Conservation (phyloP, 2,888 invertebrate species). For the Laothoe populi region DNA sequence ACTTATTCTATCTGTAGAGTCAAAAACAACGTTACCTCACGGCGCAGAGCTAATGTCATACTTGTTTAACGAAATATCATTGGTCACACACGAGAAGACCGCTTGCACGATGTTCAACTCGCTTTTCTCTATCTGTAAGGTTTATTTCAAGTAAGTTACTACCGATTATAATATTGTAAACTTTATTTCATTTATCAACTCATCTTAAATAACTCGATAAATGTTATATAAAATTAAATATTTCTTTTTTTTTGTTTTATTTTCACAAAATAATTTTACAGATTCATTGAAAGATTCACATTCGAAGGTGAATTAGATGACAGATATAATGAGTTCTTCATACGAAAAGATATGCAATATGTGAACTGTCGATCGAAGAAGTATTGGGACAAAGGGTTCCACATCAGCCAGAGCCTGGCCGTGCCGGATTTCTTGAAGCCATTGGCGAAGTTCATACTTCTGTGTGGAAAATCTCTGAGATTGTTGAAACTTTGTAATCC, state of each 20-base stretch:
- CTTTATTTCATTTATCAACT: too few relatives aligned
- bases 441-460: constrained; percentile 86
- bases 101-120: constrained; percentile 84
- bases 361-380: constrained; percentile 86
- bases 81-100: constrained; percentile 83
- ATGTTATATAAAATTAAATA: too few relatives aligned
- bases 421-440: constrained; percentile 89
- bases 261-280: constrained; percentile 48
- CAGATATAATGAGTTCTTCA: constrained; percentile 93
- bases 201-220: too few relatives aligned
- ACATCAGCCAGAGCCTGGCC: constrained; percentile 75
- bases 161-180: too few relatives aligned
- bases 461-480: constrained; percentile 90
- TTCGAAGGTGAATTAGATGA: constrained; percentile 94
- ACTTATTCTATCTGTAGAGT: constrained; percentile 50
- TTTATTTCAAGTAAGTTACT: constrained; percentile 83
- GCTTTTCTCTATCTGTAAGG: constrained; percentile 81
- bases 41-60: constrained; percentile 87
- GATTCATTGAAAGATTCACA: constrained; percentile 92
- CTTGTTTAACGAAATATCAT: constrained; percentile 86
- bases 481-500: constrained; percentile 89
- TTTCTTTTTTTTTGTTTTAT: too few relatives aligned
- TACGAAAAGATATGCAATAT: constrained; percentile 88
- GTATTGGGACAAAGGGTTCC: constrained; percentile 88
- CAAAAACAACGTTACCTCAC: constrained; percentile 56